phyloP scores from a whole-genome alignment of 2,113 vertebrate genomes.

The Xiphophorus hellerii region DNA sequence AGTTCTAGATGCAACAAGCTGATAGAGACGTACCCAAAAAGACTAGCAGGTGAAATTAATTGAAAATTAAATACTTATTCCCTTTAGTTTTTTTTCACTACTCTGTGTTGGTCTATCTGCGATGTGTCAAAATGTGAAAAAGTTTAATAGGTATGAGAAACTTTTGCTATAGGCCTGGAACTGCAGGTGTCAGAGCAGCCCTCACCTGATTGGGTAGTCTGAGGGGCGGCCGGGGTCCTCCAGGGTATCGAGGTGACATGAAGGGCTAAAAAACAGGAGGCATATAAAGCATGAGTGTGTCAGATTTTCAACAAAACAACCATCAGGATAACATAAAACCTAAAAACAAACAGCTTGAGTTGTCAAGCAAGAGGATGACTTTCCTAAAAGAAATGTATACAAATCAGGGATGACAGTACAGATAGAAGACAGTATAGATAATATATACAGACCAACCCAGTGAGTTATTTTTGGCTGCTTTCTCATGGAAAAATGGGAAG shows the following conservation, averaged over 20 bases:
- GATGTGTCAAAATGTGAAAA: too few species aligned
- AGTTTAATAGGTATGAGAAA: too few species aligned
- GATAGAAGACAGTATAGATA: not conserved
- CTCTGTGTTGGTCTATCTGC: too few species aligned
- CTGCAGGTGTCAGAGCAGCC: slow-evolving; percentile 30
- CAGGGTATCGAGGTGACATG: slow-evolving; percentile 99
- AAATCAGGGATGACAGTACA: too few species aligned
- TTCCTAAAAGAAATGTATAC: not conserved
- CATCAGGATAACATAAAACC: too few species aligned
- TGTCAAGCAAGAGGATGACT: not conserved
- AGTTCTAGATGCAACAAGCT: not conserved
- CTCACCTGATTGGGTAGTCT: slow-evolving; percentile 98
- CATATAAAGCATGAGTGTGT: not conserved
- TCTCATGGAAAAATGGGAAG: not conserved
- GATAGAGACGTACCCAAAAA: not conserved
- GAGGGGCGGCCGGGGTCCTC: slow-evolving; percentile 93
- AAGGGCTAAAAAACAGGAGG: slow-evolving; percentile 84
- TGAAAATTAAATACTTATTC: too few species aligned
- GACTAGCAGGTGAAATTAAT: not conserved
- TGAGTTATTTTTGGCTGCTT: not conserved
- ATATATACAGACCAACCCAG: not conserved
- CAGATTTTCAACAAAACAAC: not conserved
- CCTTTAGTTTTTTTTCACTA: too few species aligned
- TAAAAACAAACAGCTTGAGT: too few species aligned
- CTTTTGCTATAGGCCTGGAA: too few species aligned